Conservation (phyloP, 2,797 vertebrate genomes). For the Enteromius mattozi region DNA sequence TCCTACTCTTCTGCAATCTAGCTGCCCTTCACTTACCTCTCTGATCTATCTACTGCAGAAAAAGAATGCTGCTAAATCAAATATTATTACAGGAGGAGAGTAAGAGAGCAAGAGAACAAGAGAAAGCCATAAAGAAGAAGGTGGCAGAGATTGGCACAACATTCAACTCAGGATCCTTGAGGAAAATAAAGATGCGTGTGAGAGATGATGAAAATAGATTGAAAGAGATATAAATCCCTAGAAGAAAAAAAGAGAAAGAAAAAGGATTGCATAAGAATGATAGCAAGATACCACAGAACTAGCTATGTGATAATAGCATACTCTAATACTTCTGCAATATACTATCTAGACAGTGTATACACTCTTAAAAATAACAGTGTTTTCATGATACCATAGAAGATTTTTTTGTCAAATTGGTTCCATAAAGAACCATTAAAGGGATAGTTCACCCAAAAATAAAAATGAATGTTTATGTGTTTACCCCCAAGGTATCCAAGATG, state of each 20-base stretch:
- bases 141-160: background rate
- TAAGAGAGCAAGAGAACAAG: slow-evolving; percentile 5
- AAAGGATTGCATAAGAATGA: background rate
- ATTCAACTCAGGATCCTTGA: background rate
- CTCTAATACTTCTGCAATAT: slow-evolving; percentile 6
- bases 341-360: background rate
- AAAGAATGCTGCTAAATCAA: slow-evolving; percentile 11
- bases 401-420: too few species aligned
- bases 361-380: too few species aligned
- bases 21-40: slow-evolving; percentile 1
- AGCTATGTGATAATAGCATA: background rate
- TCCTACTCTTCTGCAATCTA: slow-evolving; percentile 3
- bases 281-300: background rate
- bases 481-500: too few species aligned
- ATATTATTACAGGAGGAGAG: slow-evolving; percentile 4
- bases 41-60: slow-evolving; percentile 14
- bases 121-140: background rate
- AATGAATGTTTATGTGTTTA: too few species aligned
- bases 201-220: background rate
- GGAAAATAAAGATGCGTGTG: background rate
- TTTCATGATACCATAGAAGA: too few species aligned
- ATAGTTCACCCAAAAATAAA: too few species aligned
- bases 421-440: too few species aligned
- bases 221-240: slow-evolving; percentile 3
- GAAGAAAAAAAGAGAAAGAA: background rate